These are phyloP conservation scores for Petrocephalus zakoni DNA, from an alignment of 2,113 vertebrate genomes.

Conservation along the genomic window DNA sequence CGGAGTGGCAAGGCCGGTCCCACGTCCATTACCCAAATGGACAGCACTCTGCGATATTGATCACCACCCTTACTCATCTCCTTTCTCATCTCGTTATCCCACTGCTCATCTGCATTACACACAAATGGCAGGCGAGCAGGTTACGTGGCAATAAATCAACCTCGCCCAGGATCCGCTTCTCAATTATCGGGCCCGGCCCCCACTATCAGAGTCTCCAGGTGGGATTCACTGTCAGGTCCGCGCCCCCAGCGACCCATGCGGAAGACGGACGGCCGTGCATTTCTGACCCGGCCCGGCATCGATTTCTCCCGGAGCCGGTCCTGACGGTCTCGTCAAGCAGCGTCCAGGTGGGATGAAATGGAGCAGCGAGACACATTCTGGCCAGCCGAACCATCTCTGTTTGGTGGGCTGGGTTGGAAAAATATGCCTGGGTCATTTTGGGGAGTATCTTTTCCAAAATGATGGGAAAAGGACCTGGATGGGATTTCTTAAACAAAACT, in stretches of 20 bases:
- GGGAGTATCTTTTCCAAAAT: background rate
- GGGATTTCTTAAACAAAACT: conserved; percentile 9
- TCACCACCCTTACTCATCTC: conserved; percentile 64
- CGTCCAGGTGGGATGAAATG: background rate
- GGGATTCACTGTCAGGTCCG: background rate
- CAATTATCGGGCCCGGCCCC: conserved; percentile 55
- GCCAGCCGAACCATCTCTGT: background rate
- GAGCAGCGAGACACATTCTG: background rate
- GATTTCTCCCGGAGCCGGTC: background rate
- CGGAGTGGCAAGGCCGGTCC: conserved; percentile 68
- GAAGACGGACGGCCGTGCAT: background rate
- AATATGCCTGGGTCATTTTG: background rate
- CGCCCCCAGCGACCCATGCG: background rate
- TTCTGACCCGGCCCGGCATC: background rate
- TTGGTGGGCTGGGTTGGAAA: background rate
- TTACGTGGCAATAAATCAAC: conserved; percentile 62
- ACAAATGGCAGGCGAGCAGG: conserved; percentile 53
- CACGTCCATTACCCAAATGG: conserved; percentile 90
- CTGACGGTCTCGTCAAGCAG: background rate
- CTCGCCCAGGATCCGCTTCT: conserved; percentile 42
- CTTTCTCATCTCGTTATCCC: conserved; percentile 76
- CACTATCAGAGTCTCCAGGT: conserved; percentile 6
- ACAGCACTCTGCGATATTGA: conserved; percentile 80
- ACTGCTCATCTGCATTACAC: conserved; percentile 53
- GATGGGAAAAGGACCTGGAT: background rate